Percentiles rank a stretch among this genome's conserved stretches.
Evolutionary conservation across 2,888 invertebrate species (phyloP).

Genomic region (Drosophila barbarae): DNA sequence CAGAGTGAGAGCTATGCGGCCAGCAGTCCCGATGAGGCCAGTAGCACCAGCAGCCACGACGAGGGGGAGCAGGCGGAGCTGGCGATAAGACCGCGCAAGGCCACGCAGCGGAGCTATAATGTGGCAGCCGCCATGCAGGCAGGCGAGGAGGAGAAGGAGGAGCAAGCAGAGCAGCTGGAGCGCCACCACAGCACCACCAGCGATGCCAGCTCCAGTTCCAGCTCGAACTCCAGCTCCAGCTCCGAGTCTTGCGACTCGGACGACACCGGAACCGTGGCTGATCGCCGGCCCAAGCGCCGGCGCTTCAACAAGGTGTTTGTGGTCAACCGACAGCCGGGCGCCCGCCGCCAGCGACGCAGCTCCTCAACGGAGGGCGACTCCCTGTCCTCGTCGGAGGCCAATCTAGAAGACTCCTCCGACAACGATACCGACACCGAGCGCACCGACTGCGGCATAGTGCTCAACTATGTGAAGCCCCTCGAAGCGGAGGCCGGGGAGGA

Average conservation of each 20-base stretch:
- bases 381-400: constrained; percentile 82
- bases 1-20: constrained; percentile 63
- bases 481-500: constrained; percentile 20
- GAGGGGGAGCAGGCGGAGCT: constrained; percentile 36
- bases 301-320: constrained; percentile 85
- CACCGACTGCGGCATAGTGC: constrained; percentile 80
- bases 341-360: constrained; percentile 65
- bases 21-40: constrained; percentile 47
- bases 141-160: constrained; percentile 7
- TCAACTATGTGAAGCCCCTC: constrained; percentile 77
- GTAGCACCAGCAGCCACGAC: constrained; percentile 40
- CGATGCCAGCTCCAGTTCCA: constrained; percentile 60
- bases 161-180: constrained; percentile 6
- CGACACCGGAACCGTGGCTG: constrained; percentile 82
- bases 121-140: constrained; percentile 59
- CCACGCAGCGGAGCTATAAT: constrained; percentile 76
- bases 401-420: constrained; percentile 83
- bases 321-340: constrained; percentile 81
- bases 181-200: constrained; percentile 62
- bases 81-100: constrained; percentile 48
- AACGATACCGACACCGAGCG: constrained; percentile 82
- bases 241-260: constrained; percentile 80
- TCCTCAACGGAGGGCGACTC: constrained; percentile 83
- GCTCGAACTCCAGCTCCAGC: constrained; percentile 74
- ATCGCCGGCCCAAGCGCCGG: constrained; percentile 80